Evolutionary conservation across 2,113 vertebrate species (phyloP).

Genomic region (Glaucomys volans): DNA sequence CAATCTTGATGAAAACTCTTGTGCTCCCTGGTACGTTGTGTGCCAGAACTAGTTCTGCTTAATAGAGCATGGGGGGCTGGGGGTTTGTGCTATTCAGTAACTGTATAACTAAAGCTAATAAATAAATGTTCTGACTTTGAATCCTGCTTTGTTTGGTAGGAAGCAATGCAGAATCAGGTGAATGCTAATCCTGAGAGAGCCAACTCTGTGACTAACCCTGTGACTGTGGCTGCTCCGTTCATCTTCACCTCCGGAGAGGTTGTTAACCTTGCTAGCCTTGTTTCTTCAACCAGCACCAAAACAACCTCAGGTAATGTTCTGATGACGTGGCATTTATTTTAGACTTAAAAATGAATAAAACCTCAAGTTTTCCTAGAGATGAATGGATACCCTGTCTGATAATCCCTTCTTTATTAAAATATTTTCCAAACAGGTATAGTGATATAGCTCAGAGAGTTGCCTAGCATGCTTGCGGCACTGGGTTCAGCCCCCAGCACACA

Average conservation of each 20-base stretch:
- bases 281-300: slow-evolving; percentile 85
- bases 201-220: slow-evolving; percentile 28
- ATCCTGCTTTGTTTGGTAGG: slow-evolving; percentile 83
- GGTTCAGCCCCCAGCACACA: too few species aligned
- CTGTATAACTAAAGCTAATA: neutral
- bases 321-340: neutral
- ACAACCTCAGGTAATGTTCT: slow-evolving; percentile 85
- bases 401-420: neutral
- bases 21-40: slow-evolving; percentile 28
- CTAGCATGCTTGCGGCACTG: too few species aligned
- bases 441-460: neutral
- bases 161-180: slow-evolving; percentile 93
- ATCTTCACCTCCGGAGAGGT: slow-evolving; percentile 89
- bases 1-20: slow-evolving; percentile 21
- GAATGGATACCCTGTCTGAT: neutral
- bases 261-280: slow-evolving; percentile 88
- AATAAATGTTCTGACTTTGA: slow-evolving; percentile 29
- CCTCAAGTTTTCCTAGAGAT: neutral
- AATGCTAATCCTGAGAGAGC: slow-evolving; percentile 82
- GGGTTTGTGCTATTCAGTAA: neutral
- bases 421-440: neutral
- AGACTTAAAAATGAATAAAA: slow-evolving; percentile 22
- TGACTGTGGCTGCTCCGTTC: slow-evolving; percentile 83
- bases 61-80: neutral
- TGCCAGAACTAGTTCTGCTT: slow-evolving; percentile 6